A percentile compares a stretch with the other conserved stretches of the same genome.
These are phyloP conservation scores for Lordiphosa mommai DNA, from an alignment of 1,140 invertebrate species.

Conservation along the genomic window DNA sequence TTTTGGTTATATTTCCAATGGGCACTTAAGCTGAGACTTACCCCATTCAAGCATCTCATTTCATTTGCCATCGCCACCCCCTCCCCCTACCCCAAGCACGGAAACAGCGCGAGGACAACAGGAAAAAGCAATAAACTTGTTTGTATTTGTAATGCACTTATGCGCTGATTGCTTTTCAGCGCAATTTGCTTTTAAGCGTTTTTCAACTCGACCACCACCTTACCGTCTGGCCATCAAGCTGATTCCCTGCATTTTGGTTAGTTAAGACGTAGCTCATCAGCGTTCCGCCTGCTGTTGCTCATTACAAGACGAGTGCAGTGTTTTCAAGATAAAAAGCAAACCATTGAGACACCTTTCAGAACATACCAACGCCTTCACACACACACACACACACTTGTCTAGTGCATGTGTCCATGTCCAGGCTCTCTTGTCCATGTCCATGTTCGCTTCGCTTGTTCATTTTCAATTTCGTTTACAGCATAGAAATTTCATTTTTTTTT, in stretches of 20 bases:
- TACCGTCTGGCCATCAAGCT: neutral
- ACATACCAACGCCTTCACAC: neutral
- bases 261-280: conserved; percentile 47
- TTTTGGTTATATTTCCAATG: too few relatives aligned
- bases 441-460: conserved; percentile 52
- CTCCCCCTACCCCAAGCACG: too few relatives aligned
- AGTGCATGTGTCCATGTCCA: conserved; percentile 8
- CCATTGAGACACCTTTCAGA: conserved; percentile 28
- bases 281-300: neutral
- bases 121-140: conserved; percentile 59
- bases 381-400: conserved; percentile 5
- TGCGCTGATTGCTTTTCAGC: conserved; percentile 63
- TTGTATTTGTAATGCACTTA: conserved; percentile 65
- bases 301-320: conserved; percentile 25
- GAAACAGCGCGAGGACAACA: too few relatives aligned
- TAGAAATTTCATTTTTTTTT: conserved; percentile 15
- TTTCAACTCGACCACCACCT: neutral
- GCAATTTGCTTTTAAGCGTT: conserved; percentile 59
- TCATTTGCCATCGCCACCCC: too few relatives aligned
- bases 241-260: conserved; percentile 36
- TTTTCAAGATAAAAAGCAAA: conserved; percentile 15
- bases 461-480: conserved; percentile 59
- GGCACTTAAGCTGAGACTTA: too few relatives aligned
- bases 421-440: conserved; percentile 29
- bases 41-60: too few relatives aligned